These are phyloP conservation scores for Syrphus vitripennis DNA, from an alignment of 2,888 invertebrate genomes.

Conservation along the genomic window DNA sequence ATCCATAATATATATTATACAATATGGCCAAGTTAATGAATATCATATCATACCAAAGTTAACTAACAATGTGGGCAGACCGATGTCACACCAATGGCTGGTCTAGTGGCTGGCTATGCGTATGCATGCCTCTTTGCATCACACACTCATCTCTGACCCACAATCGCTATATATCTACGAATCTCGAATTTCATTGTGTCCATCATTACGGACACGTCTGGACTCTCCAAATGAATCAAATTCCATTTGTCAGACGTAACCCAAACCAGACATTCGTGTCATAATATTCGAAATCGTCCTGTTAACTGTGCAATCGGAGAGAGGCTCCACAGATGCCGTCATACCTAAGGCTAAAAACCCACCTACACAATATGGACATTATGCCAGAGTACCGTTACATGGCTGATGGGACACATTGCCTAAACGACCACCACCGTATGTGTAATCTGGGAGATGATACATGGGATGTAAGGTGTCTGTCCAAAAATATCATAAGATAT, in stretches of 20 bases:
- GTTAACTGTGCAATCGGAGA: constrained; percentile 46
- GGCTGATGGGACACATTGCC: constrained; percentile 36
- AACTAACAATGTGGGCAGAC: constrained; percentile 52
- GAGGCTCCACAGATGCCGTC: constrained; percentile 58
- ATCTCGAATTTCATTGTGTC: constrained; percentile 63
- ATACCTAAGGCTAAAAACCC: constrained; percentile 31
- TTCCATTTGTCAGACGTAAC: constrained; percentile 64
- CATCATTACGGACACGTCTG: constrained; percentile 47
- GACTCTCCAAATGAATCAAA: constrained; percentile 54
- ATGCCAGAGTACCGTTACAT: background rate
- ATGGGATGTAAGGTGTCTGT: constrained; percentile 29
- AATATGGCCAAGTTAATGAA: constrained; percentile 60
- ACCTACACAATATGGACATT: background rate
- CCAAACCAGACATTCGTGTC: constrained; percentile 57
- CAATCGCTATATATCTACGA: constrained; percentile 20
- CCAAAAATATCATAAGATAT: constrained; percentile 42
- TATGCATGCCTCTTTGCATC: background rate
- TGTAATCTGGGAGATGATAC: constrained; percentile 9
- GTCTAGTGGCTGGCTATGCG: background rate
- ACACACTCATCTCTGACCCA: constrained; percentile 17
- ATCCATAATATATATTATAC: constrained; percentile 8
- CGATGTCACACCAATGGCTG: constrained; percentile 31
- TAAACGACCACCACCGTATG: constrained; percentile 1
- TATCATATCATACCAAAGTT: constrained; percentile 50
- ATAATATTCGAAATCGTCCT: constrained; percentile 64